Percentiles rank a stretch among this genome's conserved stretches.
Conservation (phyloP, 2,113 vertebrate species). For the Podarcis cretensis region DNA sequence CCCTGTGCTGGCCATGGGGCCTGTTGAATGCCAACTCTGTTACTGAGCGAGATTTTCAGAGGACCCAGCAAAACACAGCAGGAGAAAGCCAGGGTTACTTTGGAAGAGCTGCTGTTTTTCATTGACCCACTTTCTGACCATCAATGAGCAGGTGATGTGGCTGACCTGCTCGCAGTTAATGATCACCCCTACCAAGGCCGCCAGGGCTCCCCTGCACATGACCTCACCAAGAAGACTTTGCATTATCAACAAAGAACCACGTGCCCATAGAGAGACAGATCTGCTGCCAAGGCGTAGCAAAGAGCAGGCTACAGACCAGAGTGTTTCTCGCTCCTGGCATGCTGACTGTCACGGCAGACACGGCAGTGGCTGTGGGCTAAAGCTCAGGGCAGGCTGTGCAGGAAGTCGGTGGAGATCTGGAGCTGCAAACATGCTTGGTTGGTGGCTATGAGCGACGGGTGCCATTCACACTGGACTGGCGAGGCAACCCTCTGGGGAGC, state of each 20-base stretch:
- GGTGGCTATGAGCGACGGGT: neutral
- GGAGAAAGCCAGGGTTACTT: neutral
- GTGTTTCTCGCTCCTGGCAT: too few relatives aligned
- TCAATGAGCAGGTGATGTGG: neutral
- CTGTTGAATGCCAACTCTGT: neutral
- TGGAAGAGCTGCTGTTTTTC: neutral
- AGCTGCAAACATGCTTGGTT: neutral
- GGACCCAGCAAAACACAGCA: neutral
- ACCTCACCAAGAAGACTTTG: rapidly evolving
- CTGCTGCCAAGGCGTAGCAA: neutral
- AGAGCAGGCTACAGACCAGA: rapidly evolving
- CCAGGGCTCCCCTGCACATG: rapidly evolving
- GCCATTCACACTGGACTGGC: too few relatives aligned
- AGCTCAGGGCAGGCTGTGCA: neutral
- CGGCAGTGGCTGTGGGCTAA: neutral
- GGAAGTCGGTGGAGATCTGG: neutral
- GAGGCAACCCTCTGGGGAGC: too few relatives aligned
- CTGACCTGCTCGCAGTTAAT: rapidly evolving
- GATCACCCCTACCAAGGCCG: neutral
- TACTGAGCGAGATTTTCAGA: neutral
- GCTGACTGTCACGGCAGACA: neutral
- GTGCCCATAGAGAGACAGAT: neutral
- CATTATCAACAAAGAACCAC: neutral
- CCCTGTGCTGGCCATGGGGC: neutral
- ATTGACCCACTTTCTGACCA: neutral